Base-by-base conservation (phyloP, 1,140 invertebrate species). In the Helicorthomorpha holstii region DNA sequence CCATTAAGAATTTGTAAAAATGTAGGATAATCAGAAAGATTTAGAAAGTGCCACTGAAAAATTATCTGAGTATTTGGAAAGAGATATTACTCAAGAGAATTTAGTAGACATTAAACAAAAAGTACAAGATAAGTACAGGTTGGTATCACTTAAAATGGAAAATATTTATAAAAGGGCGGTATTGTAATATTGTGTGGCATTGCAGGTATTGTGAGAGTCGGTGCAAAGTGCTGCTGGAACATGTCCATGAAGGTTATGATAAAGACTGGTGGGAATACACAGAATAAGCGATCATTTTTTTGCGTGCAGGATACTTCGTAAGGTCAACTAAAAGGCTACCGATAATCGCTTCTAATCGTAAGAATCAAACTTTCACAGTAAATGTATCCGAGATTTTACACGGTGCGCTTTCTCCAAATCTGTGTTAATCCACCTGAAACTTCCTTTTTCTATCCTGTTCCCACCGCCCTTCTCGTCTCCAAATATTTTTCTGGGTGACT, bases 91-190 rank as follows among this genome's bases (percentile, higher is more conserved):
- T 53, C 87, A 86, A 60, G 93, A 96, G 71, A 96, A 97, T 75
- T 75, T 97, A 58, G 83, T 86, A 60, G 91, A 95, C 68, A 96
- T 98, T 66, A 98, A 98, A 72, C 92, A 97, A 70, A 96, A 96
- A 76, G 93, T 98, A 61, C 93, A 97, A 73, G 94, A 98, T 69
- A 97, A 97, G 75, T 95, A 94, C 70, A 87, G 91, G 89, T 94
- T 66, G 67, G 59, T 58, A 41, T 34, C n/a, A 27, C 49, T 48
- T 56, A 34, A 16, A 7, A 34, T 7, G 29, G 7, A 16, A 34
- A 34, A 34, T 34, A 7, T 16, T 7, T 34, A 34, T 34, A 34
- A 34, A 16, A 34, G 16, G 16, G 29, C 16, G 16, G 29, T 7
- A 7, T 16, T 34, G 29, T 42, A 4, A 41, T 49, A 1, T 26